These are phyloP conservation scores for Adela reaumurella DNA, from an alignment of 2,888 invertebrate species.

Conservation along the genomic window DNA sequence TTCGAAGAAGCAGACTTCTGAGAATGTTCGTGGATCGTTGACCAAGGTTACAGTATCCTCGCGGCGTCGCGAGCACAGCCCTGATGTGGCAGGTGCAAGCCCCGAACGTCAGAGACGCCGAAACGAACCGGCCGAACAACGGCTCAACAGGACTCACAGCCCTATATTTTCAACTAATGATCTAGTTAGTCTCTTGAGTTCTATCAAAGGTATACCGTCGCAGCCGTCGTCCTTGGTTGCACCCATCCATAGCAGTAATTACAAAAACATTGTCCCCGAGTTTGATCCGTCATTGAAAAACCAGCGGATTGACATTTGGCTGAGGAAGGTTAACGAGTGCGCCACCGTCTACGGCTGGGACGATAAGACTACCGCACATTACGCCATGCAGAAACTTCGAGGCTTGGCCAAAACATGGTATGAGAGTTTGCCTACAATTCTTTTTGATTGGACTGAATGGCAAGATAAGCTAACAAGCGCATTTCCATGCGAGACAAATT, in stretches of 20 bases:
- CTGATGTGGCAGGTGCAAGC: no score
- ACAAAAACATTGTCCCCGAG: constrained; percentile 5
- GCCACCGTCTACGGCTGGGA: constrained; percentile 10
- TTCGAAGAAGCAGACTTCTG: no score
- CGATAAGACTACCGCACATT: constrained; percentile 10
- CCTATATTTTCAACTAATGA: constrained; percentile 8
- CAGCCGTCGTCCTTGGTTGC: constrained; percentile 4
- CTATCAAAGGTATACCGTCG: constrained; percentile 7
- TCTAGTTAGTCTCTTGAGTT: constrained; percentile 5
- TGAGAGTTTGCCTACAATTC: constrained; percentile 5
- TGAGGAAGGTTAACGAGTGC: constrained; percentile 7
- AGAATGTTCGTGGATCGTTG: no score
- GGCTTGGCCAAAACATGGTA: constrained; percentile 13
- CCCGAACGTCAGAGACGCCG: no score
- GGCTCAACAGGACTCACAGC: constrained; percentile 8
- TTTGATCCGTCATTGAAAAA: constrained; percentile 4
- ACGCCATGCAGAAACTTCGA: constrained; percentile 10
- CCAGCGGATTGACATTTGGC: no score
- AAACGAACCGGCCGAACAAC: no score
- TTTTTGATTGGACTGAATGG: constrained; percentile 13
- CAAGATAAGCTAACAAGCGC: constrained; percentile 12
- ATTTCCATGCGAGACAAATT: constrained; percentile 11
- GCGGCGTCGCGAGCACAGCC: no score
- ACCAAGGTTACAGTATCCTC: no score
- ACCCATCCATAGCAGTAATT: not conserved